Evolutionary conservation across 2,113 vertebrate genomes (phyloP).

Genomic region (Paradisaea rubra): DNA sequence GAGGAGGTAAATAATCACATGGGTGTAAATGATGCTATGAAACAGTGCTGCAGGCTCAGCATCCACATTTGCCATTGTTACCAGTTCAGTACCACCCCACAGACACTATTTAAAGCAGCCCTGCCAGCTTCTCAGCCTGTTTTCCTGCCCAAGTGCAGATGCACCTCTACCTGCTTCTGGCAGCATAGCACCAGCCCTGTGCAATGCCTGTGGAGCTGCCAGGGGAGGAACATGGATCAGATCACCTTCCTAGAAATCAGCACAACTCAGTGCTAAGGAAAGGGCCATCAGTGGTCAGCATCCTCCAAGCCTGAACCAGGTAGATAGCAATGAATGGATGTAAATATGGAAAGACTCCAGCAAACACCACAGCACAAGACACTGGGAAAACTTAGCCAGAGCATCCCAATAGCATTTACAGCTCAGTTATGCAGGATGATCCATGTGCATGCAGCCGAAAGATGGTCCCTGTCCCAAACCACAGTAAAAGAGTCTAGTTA

Average conservation of each 20-base stretch:
- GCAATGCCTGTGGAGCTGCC: background rate
- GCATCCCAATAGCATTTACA: background rate
- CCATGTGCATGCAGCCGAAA: background rate
- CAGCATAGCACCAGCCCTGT: background rate
- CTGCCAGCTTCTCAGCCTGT: background rate
- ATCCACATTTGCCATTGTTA: accelerated
- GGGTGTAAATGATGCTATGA: background rate
- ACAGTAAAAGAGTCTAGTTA: background rate
- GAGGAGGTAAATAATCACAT: background rate
- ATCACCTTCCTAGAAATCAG: background rate
- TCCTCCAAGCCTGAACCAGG: background rate
- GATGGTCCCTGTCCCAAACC: background rate
- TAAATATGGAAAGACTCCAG: background rate
- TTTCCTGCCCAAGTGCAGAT: accelerated
- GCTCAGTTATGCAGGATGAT: background rate
- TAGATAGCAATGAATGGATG: background rate
- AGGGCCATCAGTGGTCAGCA: accelerated
- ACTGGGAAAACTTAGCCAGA: background rate
- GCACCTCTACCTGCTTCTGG: background rate
- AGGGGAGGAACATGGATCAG: background rate
- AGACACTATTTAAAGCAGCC: background rate
- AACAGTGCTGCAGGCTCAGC: background rate
- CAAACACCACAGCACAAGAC: background rate
- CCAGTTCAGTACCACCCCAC: background rate
- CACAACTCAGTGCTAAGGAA: background rate